Conservation (phyloP, 2,797 vertebrate species). For the Sebastes reedi region DNA sequence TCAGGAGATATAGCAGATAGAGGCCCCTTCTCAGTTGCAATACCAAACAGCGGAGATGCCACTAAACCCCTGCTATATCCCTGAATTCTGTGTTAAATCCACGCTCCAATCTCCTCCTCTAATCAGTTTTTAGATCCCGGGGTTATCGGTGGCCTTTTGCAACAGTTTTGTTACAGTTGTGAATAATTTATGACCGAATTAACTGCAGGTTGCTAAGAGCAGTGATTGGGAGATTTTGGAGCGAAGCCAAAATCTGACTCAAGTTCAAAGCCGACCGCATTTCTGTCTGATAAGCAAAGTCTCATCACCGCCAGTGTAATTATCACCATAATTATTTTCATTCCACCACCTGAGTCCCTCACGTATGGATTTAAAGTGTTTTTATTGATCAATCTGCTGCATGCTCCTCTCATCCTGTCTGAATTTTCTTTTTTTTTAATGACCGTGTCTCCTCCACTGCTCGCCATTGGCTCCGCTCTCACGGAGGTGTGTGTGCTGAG, state of each 20-base stretch:
- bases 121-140: conserved; percentile 55
- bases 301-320: conserved; percentile 28
- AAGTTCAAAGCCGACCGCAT: conserved; percentile 28
- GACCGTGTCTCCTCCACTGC: conserved; percentile 1
- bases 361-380: conserved; percentile 1
- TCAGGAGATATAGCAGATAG: conserved; percentile 58
- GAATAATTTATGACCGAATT: conserved; percentile 72
- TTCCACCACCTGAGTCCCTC: conserved; percentile 17
- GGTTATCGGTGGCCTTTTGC: conserved; percentile 64
- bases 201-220: conserved; percentile 63
- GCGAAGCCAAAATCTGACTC: conserved; percentile 21
- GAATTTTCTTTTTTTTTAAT: conserved; percentile 6
- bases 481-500: conserved; percentile 49
- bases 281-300: conserved; percentile 34
- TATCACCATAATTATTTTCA: conserved; percentile 21
- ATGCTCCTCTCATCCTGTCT: conserved; percentile 2
- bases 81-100: conserved; percentile 44
- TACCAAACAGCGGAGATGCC: conserved; percentile 58
- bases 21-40: conserved; percentile 48
- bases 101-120: conserved; percentile 27
- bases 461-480: conserved; percentile 1
- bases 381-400: not conserved
- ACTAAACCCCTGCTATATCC: conserved; percentile 35
- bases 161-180: conserved; percentile 63
- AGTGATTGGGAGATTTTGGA: conserved; percentile 53